Evolutionary conservation across 2,113 vertebrate genomes (phyloP).

Genomic region (Crotalus horridus): DNA sequence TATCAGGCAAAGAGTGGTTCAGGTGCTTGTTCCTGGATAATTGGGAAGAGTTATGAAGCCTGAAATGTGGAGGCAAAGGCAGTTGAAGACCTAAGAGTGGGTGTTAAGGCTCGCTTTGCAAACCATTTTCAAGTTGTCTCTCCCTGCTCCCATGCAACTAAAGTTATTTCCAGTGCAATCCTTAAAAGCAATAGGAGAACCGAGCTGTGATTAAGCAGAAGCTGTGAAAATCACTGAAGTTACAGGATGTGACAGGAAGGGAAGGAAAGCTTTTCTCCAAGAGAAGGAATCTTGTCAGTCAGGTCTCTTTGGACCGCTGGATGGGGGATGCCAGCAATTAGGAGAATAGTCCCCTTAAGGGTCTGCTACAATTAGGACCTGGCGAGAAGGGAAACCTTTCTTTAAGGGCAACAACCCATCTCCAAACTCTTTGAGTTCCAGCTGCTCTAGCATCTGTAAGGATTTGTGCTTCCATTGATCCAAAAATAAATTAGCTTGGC

Average conservation of each 20-base stretch:
- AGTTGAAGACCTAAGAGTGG: not conserved
- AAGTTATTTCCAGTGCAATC: not conserved
- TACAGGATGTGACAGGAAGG: not conserved
- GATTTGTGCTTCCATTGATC: not conserved
- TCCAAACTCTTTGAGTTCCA: not conserved
- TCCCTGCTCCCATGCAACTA: not conserved
- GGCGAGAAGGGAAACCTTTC: not conserved
- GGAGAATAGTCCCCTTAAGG: not conserved
- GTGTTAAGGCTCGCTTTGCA: not conserved
- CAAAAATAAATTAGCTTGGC: not conserved
- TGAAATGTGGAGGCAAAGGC: not conserved
- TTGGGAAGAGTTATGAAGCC: not conserved
- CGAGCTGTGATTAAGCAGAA: not conserved
- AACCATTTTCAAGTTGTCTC: not conserved
- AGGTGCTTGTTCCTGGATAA: not conserved
- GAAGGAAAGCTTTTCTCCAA: not conserved
- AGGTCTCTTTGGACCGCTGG: not conserved
- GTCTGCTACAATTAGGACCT: not conserved
- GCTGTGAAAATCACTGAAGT: not conserved
- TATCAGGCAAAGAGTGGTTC: not conserved
- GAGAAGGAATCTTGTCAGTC: not conserved
- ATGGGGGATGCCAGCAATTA: not conserved
- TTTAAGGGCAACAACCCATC: not conserved
- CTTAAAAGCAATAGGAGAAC: not conserved
- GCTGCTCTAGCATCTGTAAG: not conserved